Base-by-base conservation (phyloP, 1,140 invertebrate species). In the Euwallacea similis region DNA sequence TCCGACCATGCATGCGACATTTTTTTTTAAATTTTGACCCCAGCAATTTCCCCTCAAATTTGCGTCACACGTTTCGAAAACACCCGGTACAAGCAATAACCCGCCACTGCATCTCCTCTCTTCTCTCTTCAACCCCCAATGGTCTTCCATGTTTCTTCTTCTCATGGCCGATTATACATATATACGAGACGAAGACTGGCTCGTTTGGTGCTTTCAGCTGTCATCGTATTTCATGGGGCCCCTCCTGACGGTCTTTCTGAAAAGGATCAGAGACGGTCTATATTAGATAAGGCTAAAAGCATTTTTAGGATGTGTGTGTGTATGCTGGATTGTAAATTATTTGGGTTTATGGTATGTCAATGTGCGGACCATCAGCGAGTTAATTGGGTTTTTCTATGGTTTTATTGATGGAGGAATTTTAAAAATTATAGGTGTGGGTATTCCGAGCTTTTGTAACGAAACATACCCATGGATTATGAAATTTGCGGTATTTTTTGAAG, bases 211-310 rank as follows among this genome's bases (percentile, higher is more conserved):
- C 16, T 66, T 9, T 66, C 11, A 55, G 6, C 50, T 66, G 63
- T 55, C 63, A 66, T 66, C 63, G 50, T 66, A 66, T 66, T 54
- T 66, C 63, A 66, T 55, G 16, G n/a, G 50, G 42, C 47, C 47
- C 63, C 47, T 66, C 63, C 46, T 68, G 54, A 60, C 42, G 55
- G 43, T 11, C 42, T 46, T 47, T 47, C 66, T 59, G 54, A 43
- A 59, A 68, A 68, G 33, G 41, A 66, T 56, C 50, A 66, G 46
- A 66, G n/a, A 56, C 53, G 61, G 13, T 41, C 61, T 44, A 64
- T 41, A 33, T 66, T 66, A 66, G 55, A 66, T 55, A 66, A 66
- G 55, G 53, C 54, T 66, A 66, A 66, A 55, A 66, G 50, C 55
- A 7, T 66, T 55, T 41, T 66, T 56, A 16, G 55, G 21, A 58